phyloP scores from a whole-genome alignment of 1,140 invertebrate species.

The Spodoptera litura region DNA sequence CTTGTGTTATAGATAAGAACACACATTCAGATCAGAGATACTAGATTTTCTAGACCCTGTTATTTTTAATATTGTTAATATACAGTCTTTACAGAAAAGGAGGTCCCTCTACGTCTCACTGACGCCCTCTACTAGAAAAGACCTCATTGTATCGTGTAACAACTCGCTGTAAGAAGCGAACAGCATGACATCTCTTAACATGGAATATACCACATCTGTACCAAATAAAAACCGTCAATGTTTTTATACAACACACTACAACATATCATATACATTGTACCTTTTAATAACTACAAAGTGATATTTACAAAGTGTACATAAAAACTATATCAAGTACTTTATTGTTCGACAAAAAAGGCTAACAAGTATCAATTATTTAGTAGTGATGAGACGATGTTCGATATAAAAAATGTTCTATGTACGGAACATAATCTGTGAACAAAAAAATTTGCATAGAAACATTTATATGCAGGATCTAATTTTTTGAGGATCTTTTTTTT shows the following conservation, averaged over 20 bases:
- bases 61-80: too few relatives aligned
- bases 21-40: neutral
- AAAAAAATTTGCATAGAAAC: neutral
- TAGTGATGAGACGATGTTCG: conserved; percentile 36
- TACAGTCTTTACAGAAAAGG: too few relatives aligned
- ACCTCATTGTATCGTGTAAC: too few relatives aligned
- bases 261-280: neutral
- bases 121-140: too few relatives aligned
- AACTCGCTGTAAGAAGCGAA: too few relatives aligned
- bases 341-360: conserved; percentile 22
- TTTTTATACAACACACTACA: too few relatives aligned
- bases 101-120: too few relatives aligned
- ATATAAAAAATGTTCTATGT: conserved; percentile 27
- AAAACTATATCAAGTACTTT: conserved; percentile 11
- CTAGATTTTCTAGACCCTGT: too few relatives aligned
- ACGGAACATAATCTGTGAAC: conserved; percentile 4
- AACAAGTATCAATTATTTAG: conserved; percentile 50
- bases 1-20: conserved; percentile 22
- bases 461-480: neutral
- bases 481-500: neutral
- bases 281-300: conserved; percentile 21
- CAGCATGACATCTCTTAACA: too few relatives aligned
- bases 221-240: too few relatives aligned
- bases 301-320: conserved; percentile 15
- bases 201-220: too few relatives aligned